Percentiles rank a stretch among this genome's conserved stretches.
phyloP scores from a whole-genome alignment of 2,113 vertebrate genomes.

The Peromyscus californicus region DNA sequence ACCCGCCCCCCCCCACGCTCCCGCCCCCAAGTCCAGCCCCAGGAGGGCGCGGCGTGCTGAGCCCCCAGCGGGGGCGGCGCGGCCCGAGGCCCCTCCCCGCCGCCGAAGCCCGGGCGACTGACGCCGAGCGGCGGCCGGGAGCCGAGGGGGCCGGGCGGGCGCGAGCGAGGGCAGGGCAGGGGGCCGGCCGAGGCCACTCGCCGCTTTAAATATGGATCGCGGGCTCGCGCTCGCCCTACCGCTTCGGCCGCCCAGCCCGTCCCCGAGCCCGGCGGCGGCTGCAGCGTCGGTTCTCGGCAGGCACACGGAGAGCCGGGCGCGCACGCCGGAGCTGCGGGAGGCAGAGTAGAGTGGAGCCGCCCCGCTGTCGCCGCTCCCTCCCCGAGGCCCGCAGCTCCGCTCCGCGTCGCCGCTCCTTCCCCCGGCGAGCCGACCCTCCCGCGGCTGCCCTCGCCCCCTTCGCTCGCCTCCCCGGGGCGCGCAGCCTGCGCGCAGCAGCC shows the following conservation, averaged over 20 bases:
- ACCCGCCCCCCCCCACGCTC: too few species aligned
- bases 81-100: constrained; percentile 74
- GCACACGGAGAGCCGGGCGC: not conserved
- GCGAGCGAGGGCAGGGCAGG: constrained; percentile 78
- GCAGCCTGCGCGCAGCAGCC: constrained; percentile 9
- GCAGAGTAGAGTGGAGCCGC: constrained; percentile 53
- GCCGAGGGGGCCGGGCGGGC: constrained; percentile 74
- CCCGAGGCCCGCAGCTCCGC: not conserved
- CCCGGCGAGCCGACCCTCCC: not conserved
- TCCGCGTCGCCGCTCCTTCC: not conserved
- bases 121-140: constrained; percentile 65
- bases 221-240: constrained; percentile 63
- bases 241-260: not conserved
- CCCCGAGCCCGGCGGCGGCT: not conserved
- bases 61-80: constrained; percentile 71
- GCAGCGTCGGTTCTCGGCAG: constrained; percentile 43
- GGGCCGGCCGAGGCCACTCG: constrained; percentile 80
- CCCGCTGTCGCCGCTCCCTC: not conserved
- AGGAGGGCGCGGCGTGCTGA: not conserved
- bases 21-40: not conserved
- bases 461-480: not conserved
- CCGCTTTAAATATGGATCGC: constrained; percentile 83
- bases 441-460: not conserved
- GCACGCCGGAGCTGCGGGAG: constrained; percentile 58
- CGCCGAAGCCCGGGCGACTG: constrained; percentile 65